Percentiles rank a stretch among this genome's conserved stretches.
Conservation (phyloP, 2,888 invertebrate species). For the Athetis lepigone region DNA sequence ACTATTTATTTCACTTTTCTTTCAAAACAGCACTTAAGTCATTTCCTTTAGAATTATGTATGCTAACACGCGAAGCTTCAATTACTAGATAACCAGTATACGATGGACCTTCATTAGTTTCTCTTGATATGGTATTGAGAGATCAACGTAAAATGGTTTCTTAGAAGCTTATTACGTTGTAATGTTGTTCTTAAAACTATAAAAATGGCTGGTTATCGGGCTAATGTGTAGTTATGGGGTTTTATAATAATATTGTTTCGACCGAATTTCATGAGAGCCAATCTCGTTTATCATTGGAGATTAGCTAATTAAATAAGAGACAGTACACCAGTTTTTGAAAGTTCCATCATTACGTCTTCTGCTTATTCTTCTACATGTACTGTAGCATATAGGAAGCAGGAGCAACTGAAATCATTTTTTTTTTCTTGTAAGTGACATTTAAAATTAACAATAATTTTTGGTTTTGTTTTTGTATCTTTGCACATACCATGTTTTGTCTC, state of each 20-base stretch:
- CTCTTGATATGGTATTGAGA: conserved; percentile 35
- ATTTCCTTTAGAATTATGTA: conserved; percentile 67
- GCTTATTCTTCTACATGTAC: too few species aligned
- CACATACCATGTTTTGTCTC: too few species aligned
- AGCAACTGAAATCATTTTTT: too few species aligned
- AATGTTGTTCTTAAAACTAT: conserved; percentile 45
- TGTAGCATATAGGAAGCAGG: too few species aligned
- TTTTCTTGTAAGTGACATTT: too few species aligned
- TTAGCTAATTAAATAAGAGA: not conserved
- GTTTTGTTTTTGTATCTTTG: too few species aligned
- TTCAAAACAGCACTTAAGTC: conserved; percentile 62
- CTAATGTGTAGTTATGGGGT: conserved; percentile 33
- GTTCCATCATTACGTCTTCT: too few species aligned
- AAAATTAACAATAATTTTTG: too few species aligned
- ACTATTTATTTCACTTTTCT: conserved; percentile 66
- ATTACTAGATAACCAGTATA: conserved; percentile 64
- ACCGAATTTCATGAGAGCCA: not conserved
- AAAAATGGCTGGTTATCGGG: conserved; percentile 47
- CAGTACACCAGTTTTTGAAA: not conserved
- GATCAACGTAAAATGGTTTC: conserved; percentile 49
- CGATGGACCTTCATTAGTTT: conserved; percentile 52
- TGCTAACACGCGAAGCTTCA: conserved; percentile 70
- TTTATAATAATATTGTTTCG: conserved; percentile 36
- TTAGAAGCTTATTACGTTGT: conserved; percentile 29
- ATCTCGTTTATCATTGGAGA: not conserved